A percentile compares a stretch with the other conserved stretches of the same genome.
Evolutionary conservation across 2,797 vertebrate species (phyloP).

Genomic region (Neosilurus mollespiculum): DNA sequence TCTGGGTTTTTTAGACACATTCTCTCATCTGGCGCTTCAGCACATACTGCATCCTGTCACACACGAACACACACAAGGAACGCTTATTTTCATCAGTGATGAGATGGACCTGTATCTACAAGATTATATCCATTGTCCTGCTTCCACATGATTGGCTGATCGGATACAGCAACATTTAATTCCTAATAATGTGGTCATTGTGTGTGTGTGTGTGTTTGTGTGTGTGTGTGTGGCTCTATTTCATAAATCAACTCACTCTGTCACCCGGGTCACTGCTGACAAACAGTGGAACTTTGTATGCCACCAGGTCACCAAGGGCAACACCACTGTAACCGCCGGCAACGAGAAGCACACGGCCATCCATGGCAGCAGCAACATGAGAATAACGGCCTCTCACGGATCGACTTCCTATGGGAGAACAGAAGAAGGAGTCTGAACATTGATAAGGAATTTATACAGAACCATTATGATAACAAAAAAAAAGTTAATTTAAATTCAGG

Average conservation of each 20-base stretch:
- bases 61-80: conserved; percentile 18
- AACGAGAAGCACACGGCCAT: conserved; percentile 85
- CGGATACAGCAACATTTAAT: no score
- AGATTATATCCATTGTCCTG: no score
- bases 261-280: conserved; percentile 77
- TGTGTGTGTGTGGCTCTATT: not conserved
- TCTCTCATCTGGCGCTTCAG: conserved; percentile 84
- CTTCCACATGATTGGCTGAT: no score
- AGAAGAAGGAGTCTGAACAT: not conserved
- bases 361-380: conserved; percentile 87
- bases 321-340: conserved; percentile 88
- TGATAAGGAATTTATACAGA: not conserved
- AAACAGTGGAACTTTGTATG: conserved; percentile 88
- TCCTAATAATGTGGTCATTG: no score
- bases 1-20: conserved; percentile 88
- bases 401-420: conserved; percentile 69
- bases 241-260: conserved; percentile 67
- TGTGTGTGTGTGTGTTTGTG: no score
- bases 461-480: not conserved
- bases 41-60: conserved; percentile 81
- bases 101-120: no score
- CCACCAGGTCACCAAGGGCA: conserved; percentile 84
- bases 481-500: not conserved
- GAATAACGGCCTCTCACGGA: conserved; percentile 83
- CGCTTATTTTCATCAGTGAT: not conserved